phyloP scores from a whole-genome alignment of 2,888 invertebrate genomes.

The Mycalesis mineus region DNA sequence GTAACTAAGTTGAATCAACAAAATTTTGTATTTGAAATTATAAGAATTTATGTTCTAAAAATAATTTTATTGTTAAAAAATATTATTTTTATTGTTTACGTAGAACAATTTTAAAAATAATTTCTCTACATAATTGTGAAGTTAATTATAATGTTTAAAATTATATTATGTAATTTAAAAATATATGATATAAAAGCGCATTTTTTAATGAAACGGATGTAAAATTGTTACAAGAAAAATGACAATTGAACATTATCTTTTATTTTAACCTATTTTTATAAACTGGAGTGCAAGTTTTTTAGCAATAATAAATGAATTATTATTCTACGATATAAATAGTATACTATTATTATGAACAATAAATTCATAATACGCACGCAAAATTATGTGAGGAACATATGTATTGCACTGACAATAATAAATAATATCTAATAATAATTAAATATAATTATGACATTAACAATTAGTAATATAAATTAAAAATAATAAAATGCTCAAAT shows the following conservation, averaged over 20 bases:
- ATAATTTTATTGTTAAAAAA: no score
- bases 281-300: not conserved
- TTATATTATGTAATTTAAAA: no score
- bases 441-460: not conserved
- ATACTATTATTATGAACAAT: not conserved
- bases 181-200: no score
- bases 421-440: not conserved
- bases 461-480: not conserved
- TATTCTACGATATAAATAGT: not conserved
- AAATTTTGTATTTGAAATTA: no score
- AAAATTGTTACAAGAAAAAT: not conserved
- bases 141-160: no score
- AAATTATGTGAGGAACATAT: not conserved
- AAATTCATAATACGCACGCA: not conserved
- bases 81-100: no score
- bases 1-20: no score
- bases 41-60: no score
- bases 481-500: slow-evolving; percentile 9
- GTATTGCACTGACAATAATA: not conserved
- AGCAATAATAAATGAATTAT: not conserved
- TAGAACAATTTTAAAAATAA: no score
- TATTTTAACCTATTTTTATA: not conserved
- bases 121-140: no score
- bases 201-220: not conserved
- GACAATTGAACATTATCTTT: not conserved